Percentiles rank a stretch among this genome's conserved stretches.
Evolutionary conservation across 1,140 invertebrate genomes (phyloP).

Genomic region (Heliothis subflexa): DNA sequence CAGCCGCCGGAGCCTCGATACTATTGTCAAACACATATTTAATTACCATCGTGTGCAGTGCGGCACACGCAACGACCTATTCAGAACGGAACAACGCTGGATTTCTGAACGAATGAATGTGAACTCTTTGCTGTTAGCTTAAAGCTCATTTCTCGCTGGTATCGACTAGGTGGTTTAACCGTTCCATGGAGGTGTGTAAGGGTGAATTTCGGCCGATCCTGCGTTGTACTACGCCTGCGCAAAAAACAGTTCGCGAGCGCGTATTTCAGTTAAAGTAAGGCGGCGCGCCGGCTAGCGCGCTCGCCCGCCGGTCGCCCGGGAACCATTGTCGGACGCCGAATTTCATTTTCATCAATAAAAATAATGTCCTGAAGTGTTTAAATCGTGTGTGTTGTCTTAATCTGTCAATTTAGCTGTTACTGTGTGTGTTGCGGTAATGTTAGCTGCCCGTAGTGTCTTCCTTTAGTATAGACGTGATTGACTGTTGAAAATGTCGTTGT

Average conservation of each 20-base stretch:
- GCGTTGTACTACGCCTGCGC: constrained; percentile 76
- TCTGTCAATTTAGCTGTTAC: constrained; percentile 74
- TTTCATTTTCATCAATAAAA: constrained; percentile 76
- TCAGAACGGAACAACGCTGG: constrained; percentile 50
- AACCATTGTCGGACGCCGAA: constrained; percentile 54
- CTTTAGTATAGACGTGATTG: constrained; percentile 67
- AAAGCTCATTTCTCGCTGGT: constrained; percentile 45
- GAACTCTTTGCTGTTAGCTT: constrained; percentile 13
- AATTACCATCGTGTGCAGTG: constrained; percentile 85
- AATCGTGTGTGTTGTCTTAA: constrained; percentile 62
- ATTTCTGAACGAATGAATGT: constrained; percentile 30
- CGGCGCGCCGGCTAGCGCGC: constrained; percentile 83
- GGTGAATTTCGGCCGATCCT: constrained; percentile 82
- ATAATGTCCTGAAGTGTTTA: constrained; percentile 62
- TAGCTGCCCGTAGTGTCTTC: constrained; percentile 76
- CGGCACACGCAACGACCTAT: constrained; percentile 71
- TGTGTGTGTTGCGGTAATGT: constrained; percentile 56
- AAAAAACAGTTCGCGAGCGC: constrained; percentile 67
- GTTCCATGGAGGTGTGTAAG: constrained; percentile 53
- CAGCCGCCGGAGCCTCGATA: constrained; percentile 71
- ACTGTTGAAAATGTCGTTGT: constrained; percentile 72
- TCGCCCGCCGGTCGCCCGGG: constrained; percentile 71
- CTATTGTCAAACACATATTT: constrained; percentile 85
- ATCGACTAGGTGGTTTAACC: constrained; percentile 54
- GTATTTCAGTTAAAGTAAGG: constrained; percentile 78